Percentiles rank a stretch among this genome's conserved stretches.
These are phyloP conservation scores for Pollimyrus isidori DNA, from an alignment of 2,113 vertebrate genomes.

Conservation along the genomic window DNA sequence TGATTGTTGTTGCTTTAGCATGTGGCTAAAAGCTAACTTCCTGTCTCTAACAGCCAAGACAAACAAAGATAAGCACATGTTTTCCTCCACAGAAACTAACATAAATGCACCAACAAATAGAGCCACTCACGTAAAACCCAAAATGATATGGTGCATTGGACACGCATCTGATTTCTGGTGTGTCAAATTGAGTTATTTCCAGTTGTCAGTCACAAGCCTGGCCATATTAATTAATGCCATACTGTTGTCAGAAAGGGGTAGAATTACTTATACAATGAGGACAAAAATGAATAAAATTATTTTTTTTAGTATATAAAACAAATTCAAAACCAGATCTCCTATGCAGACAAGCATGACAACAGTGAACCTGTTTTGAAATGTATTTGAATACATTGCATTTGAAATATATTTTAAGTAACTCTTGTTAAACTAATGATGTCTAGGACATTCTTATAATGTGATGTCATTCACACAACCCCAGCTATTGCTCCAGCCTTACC, in stretches of 20 bases:
- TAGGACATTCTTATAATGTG: neutral
- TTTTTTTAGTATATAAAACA: neutral
- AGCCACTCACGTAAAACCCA: neutral
- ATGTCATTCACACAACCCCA: neutral
- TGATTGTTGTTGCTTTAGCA: neutral
- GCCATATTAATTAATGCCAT: neutral
- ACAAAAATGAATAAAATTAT: neutral
- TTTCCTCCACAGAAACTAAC: neutral
- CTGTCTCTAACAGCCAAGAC: neutral
- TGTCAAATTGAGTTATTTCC: neutral
- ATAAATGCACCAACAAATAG: neutral
- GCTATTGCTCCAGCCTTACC: neutral
- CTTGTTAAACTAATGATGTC: neutral
- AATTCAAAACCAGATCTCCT: neutral
- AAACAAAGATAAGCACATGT: constrained; percentile 3
- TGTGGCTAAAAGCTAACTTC: neutral
- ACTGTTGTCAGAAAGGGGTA: neutral
- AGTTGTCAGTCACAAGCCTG: neutral
- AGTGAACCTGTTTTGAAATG: neutral
- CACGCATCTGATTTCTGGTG: neutral
- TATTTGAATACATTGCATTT: neutral
- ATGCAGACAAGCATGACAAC: neutral
- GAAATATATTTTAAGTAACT: neutral
- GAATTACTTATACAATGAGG: neutral
- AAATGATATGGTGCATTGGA: neutral